phyloP scores from a whole-genome alignment of 2,113 vertebrate species.

The Myxocyprinus asiaticus region DNA sequence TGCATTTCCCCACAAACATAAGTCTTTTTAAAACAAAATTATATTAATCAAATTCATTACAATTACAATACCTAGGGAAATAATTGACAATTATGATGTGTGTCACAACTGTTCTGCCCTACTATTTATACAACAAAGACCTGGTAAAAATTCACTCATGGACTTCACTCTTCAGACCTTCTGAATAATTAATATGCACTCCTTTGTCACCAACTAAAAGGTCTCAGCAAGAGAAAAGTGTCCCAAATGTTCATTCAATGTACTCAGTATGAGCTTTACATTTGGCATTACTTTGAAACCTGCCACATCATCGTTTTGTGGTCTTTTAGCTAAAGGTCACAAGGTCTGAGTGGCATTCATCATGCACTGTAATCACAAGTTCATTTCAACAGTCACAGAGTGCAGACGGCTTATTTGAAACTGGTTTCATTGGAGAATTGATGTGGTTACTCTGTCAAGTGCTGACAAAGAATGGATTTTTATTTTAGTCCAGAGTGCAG shows the following conservation, averaged over 20 bases:
- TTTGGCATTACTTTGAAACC: constrained; percentile 9
- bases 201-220: not conserved
- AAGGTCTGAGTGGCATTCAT: constrained; percentile 23
- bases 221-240: not conserved
- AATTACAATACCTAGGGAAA: too few species aligned
- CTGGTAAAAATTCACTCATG: too few species aligned
- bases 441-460: constrained; percentile 3
- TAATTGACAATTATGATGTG: too few species aligned
- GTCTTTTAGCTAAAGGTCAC: constrained; percentile 12
- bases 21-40: too few species aligned
- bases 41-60: too few species aligned
- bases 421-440: constrained; percentile 14
- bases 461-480: constrained; percentile 24
- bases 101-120: too few species aligned
- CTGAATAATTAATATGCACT: not conserved
- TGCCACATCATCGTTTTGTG: constrained; percentile 33
- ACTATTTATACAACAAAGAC: too few species aligned
- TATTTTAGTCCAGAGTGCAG: constrained; percentile 4
- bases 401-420: not conserved
- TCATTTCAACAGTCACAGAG: constrained; percentile 8
- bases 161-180: not conserved
- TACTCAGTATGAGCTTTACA: constrained; percentile 3
- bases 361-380: constrained; percentile 1
- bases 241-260: not conserved
- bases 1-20: too few species aligned